phyloP scores from a whole-genome alignment of 2,888 invertebrate species.

The Amphipoea lucens region DNA sequence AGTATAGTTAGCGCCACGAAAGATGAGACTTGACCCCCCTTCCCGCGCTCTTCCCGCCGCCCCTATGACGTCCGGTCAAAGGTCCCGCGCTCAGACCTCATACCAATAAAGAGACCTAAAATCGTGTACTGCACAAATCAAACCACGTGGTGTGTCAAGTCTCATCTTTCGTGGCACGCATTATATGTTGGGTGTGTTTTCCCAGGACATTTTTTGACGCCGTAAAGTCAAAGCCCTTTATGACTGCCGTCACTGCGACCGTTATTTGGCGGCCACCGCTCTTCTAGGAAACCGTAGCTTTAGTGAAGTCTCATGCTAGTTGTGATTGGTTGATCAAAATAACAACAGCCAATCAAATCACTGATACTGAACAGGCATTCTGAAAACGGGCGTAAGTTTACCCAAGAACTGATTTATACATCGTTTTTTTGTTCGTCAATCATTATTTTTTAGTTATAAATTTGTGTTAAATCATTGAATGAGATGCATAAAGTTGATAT shows the following conservation, averaged over 20 bases:
- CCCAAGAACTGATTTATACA: constrained; percentile 50
- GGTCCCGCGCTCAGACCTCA: too few relatives aligned
- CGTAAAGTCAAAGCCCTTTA: neutral
- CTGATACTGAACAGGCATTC: neutral
- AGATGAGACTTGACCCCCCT: too few relatives aligned
- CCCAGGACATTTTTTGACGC: neutral
- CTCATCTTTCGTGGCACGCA: too few relatives aligned
- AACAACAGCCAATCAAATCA: constrained; percentile 1
- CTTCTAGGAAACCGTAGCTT: neutral
- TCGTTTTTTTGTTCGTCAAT: constrained; percentile 16
- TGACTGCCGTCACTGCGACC: neutral
- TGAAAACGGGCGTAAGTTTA: constrained; percentile 17
- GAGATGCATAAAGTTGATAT: neutral
- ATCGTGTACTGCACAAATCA: too few relatives aligned
- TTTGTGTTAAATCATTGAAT: constrained; percentile 12
- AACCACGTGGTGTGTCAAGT: too few relatives aligned
- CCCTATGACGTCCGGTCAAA: too few relatives aligned
- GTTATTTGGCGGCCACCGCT: neutral
- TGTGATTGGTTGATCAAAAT: neutral
- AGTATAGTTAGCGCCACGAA: too few relatives aligned
- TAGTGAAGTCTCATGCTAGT: neutral
- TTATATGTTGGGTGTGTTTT: neutral
- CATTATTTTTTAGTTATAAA: constrained; percentile 36
- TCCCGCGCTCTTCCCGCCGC: too few relatives aligned
- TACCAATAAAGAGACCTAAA: too few relatives aligned